Evolutionary conservation across 2,888 invertebrate species (phyloP).

Genomic region (Salpingus planirostris): DNA sequence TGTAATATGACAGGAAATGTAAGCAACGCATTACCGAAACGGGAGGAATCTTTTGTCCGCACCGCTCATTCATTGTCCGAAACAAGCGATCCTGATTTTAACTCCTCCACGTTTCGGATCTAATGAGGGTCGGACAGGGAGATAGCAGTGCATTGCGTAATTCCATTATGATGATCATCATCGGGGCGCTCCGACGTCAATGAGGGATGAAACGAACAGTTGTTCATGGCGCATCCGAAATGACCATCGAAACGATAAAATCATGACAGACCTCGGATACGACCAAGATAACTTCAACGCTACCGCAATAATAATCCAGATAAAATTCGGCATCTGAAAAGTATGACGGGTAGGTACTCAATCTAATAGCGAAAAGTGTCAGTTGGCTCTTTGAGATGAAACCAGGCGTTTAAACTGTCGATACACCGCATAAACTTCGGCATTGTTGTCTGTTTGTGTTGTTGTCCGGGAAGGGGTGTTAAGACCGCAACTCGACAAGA

Average conservation of each 20-base stretch:
- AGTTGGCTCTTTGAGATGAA: slow-evolving; percentile 19
- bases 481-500: slow-evolving; percentile 18
- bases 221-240: slow-evolving; percentile 18
- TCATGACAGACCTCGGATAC: neutral
- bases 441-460: slow-evolving; percentile 20
- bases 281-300: neutral
- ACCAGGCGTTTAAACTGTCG: slow-evolving; percentile 23
- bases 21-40: slow-evolving; percentile 27
- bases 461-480: slow-evolving; percentile 23
- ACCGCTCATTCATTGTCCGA: slow-evolving; percentile 18
- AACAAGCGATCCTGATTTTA: slow-evolving; percentile 24
- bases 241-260: neutral
- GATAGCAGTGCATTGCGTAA: slow-evolving; percentile 28
- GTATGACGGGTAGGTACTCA: slow-evolving; percentile 6
- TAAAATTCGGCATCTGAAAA: slow-evolving; percentile 8
- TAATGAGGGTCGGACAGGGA: slow-evolving; percentile 31
- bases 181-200: too few relatives aligned
- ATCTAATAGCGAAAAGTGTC: slow-evolving; percentile 14
- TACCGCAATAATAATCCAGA: neutral
- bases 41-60: slow-evolving; percentile 23
- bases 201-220: slow-evolving; percentile 33
- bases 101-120: too few relatives aligned
- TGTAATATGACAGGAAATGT: slow-evolving; percentile 29
- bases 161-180: slow-evolving; percentile 32
- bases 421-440: slow-evolving; percentile 28